Evolutionary conservation across 2,797 vertebrate species (phyloP), one percentile per base, ranked within the genome.

Genomic region (Tragopan temminckii): DNA sequence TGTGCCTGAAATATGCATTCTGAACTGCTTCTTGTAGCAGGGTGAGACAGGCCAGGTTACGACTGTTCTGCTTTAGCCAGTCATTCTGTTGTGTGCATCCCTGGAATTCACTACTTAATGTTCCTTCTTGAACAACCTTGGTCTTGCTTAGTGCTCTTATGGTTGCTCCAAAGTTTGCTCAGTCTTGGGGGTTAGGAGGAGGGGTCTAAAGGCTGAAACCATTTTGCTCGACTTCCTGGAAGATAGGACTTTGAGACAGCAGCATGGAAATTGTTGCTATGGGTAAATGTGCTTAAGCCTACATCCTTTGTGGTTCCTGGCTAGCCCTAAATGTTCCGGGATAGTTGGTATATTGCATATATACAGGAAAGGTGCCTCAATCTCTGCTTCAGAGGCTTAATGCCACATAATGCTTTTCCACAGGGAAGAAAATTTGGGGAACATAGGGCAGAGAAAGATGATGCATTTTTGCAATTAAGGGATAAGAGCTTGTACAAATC

Each of bases 1-100:
- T 89, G 93, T 92, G 75, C 84, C 71, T 92, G 88, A 92, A 95
- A 78, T 93, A 75, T 27, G 64, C 53, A 15, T 95, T 94, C 62
- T 71, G 84, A 94, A 59, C 69, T 88, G 79, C 86, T 75, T 53
- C 81, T 93, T 64, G 76, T 89, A 85, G 94, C 83, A 89, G 90
- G 53, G 62, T 40, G 81, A 79, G 48, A 80, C 48, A 29, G 21
- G n/a, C 68, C 90, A 85, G 43, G 8, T 90, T 88, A 31, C 35
- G 61, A 61, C 63, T 57, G 66, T 84, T 83, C 35, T 85, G 40
- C 57, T 90, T 91, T 90, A 91, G 86, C 79, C 72, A 85, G 42
- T 87, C 40, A 16, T 59, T 86, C 33, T 2, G 12, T 67, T 88
- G 35, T 35, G 9, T 55, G 25, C 3, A 1, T 93, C 63, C 59